These are phyloP conservation scores for Xenopus borealis DNA, from an alignment of 2,113 vertebrate genomes.

Conservation along the genomic window DNA sequence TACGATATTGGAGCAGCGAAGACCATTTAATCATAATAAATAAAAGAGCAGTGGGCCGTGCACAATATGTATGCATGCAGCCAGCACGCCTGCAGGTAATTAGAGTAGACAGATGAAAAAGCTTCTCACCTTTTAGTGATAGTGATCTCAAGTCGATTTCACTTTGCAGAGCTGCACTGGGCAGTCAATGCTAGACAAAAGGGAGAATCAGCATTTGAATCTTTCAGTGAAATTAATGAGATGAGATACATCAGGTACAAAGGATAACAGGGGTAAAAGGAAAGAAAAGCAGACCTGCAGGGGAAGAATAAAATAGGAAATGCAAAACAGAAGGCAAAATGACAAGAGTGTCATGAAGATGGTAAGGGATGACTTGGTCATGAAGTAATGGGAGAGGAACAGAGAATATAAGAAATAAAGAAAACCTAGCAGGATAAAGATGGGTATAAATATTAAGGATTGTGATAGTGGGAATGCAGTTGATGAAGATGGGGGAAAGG, in stretches of 20 bases:
- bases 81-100: not conserved
- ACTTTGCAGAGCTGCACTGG: not conserved
- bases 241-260: not conserved
- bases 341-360: too few species aligned
- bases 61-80: not conserved
- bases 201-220: not conserved
- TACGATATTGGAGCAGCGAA: not conserved
- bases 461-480: too few species aligned
- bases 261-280: not conserved
- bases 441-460: too few species aligned
- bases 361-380: too few species aligned
- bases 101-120: not conserved
- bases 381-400: too few species aligned
- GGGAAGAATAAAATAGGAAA: not conserved
- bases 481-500: too few species aligned
- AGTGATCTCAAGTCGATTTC: not conserved
- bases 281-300: not conserved
- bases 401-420: too few species aligned
- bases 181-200: not conserved
- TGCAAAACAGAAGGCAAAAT: too few species aligned
- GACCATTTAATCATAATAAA: constrained; percentile 2
- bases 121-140: not conserved
- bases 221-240: not conserved
- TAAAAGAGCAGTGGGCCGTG: not conserved
- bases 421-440: too few species aligned